These are phyloP conservation scores for Tetrapedia diversipes DNA, from an alignment of 2,888 invertebrate species.

Conservation along the genomic window DNA sequence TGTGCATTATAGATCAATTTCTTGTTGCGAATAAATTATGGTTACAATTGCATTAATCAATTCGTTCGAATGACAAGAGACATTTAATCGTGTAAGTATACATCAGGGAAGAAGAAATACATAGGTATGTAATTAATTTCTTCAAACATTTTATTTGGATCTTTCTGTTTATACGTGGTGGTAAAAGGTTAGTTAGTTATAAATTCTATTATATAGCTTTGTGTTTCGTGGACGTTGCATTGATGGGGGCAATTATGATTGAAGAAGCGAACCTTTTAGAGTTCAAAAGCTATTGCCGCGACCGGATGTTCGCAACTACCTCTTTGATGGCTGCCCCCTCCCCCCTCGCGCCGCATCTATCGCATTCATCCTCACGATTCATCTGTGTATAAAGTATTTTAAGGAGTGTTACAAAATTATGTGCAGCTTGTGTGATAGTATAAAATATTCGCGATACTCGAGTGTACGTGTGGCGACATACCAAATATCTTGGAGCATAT, in stretches of 20 bases:
- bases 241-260: constrained; percentile 48
- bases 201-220: not conserved
- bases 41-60: constrained; percentile 5
- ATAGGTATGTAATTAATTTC: not conserved
- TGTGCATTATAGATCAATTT: not conserved
- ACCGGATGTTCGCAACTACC: constrained; percentile 72
- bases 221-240: constrained; percentile 17
- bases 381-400: constrained; percentile 16
- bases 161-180: no score
- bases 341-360: constrained; percentile 37
- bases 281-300: constrained; percentile 65
- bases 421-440: not conserved
- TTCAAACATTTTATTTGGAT: not conserved
- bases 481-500: no score
- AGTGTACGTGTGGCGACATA: no score
- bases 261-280: constrained; percentile 52
- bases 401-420: constrained; percentile 8
- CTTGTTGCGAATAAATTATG: not conserved
- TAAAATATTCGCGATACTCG: not conserved
- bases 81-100: no score
- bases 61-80: constrained; percentile 33
- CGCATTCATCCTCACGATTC: constrained; percentile 20
- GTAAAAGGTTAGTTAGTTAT: not conserved
- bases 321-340: constrained; percentile 61
- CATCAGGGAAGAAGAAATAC: no score